Base-by-base conservation (phyloP, 2,888 invertebrate species). In the Aproaerema taeniolella region DNA sequence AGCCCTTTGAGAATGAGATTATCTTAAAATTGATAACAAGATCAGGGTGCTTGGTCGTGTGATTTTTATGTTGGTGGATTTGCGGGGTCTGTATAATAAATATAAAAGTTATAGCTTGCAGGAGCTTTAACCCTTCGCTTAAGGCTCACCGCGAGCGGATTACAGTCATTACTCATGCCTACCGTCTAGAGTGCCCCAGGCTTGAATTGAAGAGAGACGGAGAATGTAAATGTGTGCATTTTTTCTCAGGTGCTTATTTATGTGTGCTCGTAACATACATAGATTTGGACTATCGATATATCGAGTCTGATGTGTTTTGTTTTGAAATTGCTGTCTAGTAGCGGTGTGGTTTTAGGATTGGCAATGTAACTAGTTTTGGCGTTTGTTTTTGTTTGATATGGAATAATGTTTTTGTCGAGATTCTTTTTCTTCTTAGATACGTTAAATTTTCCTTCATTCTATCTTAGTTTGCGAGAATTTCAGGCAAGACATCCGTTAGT, bases 141-240 rank as follows among this genome's bases (percentile, higher is more conserved):
- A 72, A 74, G 80, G 80, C 78, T 72, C 64, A 71, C 80, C 80
- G 67, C 80, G 78, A 80, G 80, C 76, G 81, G 85, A 85, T 86
- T 85, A 86, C 63, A 54, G 69, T 66, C 79, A 85, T 85, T 80
- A 83, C 68, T 85, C 83, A 83, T 80, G 73, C 79, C 75, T 79
- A 78, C 78, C 75, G 77, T 76, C 81, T 63, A 67, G 71, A 71
- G 58, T 54, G 74, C 81, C 76, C 53, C 48, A 49, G 74, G 81
- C 76, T 46, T 45, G 58, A 58, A 66, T 64, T 59, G 64, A 66
- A 55, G 46, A 52, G 55, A 55, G 49, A 60, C 51, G 53, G 55
- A 52, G 54, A 59, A 69, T 67, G 58, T 65, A 62, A 68, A 71
- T 68, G 65, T 64, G 48, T 53, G 54, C 51, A 51, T 64, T 68